These are phyloP conservation scores for Temnothorax nylanderi DNA, from an alignment of 1,140 invertebrate genomes.

Conservation along the genomic window DNA sequence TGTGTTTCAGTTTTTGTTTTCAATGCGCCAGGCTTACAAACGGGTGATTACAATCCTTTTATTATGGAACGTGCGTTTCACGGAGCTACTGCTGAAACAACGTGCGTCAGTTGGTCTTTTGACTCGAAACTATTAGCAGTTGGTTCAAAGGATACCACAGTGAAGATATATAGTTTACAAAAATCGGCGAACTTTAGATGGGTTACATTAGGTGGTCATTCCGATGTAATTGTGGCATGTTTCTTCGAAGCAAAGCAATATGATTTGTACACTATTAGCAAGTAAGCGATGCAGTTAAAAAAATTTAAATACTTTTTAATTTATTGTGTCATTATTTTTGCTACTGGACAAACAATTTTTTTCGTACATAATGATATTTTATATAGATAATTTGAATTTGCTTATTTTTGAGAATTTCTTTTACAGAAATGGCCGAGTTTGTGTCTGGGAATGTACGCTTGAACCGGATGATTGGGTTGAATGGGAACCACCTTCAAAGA, in stretches of 20 bases:
- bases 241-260: slow-evolving; percentile 96
- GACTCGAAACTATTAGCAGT: slow-evolving; percentile 95
- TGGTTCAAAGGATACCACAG: slow-evolving; percentile 95
- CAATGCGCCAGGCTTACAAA: slow-evolving; percentile 92
- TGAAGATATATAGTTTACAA: slow-evolving; percentile 92
- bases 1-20: slow-evolving; percentile 92
- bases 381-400: not conserved
- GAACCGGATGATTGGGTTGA: slow-evolving; percentile 88
- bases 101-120: slow-evolving; percentile 95
- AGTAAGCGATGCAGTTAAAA: slow-evolving; percentile 82
- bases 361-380: not conserved
- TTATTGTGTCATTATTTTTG: not conserved
- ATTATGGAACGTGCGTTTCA: slow-evolving; percentile 93
- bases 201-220: slow-evolving; percentile 92
- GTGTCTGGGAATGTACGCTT: slow-evolving; percentile 95
- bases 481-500: slow-evolving; percentile 84
- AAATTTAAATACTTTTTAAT: slow-evolving; percentile 15
- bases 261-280: slow-evolving; percentile 92
- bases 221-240: slow-evolving; percentile 92
- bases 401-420: slow-evolving; percentile 69
- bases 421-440: slow-evolving; percentile 89
- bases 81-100: slow-evolving; percentile 92
- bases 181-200: slow-evolving; percentile 91
- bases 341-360: not conserved
- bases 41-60: slow-evolving; percentile 95